Conservation (phyloP, 2,797 vertebrate genomes). For the Echeneis naucrates region DNA sequence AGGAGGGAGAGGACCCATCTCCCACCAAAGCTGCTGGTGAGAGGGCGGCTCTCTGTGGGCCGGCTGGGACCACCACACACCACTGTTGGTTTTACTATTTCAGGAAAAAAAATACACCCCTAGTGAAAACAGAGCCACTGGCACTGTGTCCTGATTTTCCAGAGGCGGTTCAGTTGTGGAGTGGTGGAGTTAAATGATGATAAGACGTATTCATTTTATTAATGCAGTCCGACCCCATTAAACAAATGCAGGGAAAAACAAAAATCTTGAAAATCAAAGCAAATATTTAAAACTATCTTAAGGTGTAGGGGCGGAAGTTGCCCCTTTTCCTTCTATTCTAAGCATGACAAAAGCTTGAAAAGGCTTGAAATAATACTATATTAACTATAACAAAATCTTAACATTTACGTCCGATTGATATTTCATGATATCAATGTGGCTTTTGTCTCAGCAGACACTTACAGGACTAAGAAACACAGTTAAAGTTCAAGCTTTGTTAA, state of each 20-base stretch:
- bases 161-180: neutral
- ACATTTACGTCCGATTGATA: neutral
- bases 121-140: neutral
- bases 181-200: neutral
- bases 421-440: neutral
- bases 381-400: neutral
- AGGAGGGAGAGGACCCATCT: slow-evolving; percentile 76
- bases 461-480: too few species aligned
- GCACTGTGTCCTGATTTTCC: neutral
- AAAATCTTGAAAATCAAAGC: too few species aligned
- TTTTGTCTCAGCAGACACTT: neutral
- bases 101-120: slow-evolving; percentile 29
- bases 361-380: too few species aligned
- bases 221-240: too few species aligned
- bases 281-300: too few species aligned
- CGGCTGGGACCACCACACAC: slow-evolving; percentile 16
- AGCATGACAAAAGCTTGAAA: neutral
- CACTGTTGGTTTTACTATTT: slow-evolving; percentile 8
- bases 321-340: too few species aligned
- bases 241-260: too few species aligned
- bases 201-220: slow-evolving; percentile 1
- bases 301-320: too few species aligned
- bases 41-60: slow-evolving; percentile 56
- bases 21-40: slow-evolving; percentile 74
- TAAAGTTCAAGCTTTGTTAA: too few species aligned